A percentile compares a stretch with the other conserved stretches of the same genome.
These are phyloP conservation scores for Osmerus eperlanus DNA, from an alignment of 2,113 vertebrate species.

Conservation along the genomic window DNA sequence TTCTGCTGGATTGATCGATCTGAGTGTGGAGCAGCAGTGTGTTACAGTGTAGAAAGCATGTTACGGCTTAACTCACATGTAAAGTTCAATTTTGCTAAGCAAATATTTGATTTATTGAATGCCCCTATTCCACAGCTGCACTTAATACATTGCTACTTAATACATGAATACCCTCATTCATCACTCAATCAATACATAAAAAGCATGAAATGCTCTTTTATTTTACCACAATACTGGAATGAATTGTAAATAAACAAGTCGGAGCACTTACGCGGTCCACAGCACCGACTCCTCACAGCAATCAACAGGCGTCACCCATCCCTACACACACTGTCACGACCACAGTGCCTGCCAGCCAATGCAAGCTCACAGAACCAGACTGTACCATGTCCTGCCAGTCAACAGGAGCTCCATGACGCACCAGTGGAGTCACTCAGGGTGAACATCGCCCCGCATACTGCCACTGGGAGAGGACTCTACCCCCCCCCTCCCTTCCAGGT, in stretches of 20 bases:
- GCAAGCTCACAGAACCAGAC: background rate
- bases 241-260: too few species aligned
- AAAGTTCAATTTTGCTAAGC: background rate
- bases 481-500: conserved; percentile 57
- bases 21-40: background rate
- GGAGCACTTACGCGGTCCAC: conserved; percentile 29
- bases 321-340: conserved; percentile 4
- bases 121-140: too few species aligned
- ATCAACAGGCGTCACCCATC: conserved; percentile 58
- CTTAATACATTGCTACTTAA: too few species aligned
- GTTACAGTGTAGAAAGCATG: background rate
- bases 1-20: conserved; percentile 42
- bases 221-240: background rate
- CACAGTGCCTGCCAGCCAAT: background rate
- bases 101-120: too few species aligned
- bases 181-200: background rate
- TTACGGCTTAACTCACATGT: background rate
- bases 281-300: conserved; percentile 27
- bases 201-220: background rate
- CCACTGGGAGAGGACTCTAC: conserved; percentile 1
- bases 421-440: conserved; percentile 6
- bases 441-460: background rate
- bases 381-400: background rate
- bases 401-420: background rate
- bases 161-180: background rate